Evolutionary conservation across 2,888 invertebrate species (phyloP).

Genomic region (Epicampocera succincta): DNA sequence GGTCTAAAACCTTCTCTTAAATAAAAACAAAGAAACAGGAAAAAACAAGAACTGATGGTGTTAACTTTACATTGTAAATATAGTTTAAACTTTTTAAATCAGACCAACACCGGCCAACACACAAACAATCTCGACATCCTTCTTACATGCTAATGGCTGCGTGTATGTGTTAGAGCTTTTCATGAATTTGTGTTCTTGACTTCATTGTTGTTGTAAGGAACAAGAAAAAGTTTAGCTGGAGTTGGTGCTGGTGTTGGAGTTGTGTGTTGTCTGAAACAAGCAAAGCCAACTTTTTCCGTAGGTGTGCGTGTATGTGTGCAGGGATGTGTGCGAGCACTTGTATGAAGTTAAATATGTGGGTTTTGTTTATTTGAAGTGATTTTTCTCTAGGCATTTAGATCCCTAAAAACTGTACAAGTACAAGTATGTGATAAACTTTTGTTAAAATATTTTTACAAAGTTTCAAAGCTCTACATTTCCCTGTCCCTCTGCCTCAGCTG

Average conservation of each 20-base stretch:
- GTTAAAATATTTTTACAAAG: constrained; percentile 68
- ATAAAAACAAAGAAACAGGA: not conserved
- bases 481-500: constrained; percentile 8
- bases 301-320: not conserved
- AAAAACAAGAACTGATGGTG: constrained; percentile 60
- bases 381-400: constrained; percentile 67
- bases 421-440: constrained; percentile 65
- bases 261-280: constrained; percentile 48
- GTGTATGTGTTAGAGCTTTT: constrained; percentile 28
- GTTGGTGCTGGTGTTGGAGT: constrained; percentile 20
- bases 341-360: not conserved
- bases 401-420: constrained; percentile 53
- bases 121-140: constrained; percentile 3
- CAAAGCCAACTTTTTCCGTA: constrained; percentile 27
- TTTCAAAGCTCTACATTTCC: constrained; percentile 40
- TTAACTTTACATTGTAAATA: constrained; percentile 72
- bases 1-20: not conserved
- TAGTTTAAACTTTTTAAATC: constrained; percentile 67
- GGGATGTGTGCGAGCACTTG: not conserved
- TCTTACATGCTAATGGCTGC: constrained; percentile 1
- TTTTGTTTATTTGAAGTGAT: constrained; percentile 54
- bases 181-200: constrained; percentile 58
- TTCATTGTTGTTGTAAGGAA: constrained; percentile 66
- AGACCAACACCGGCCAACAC: constrained; percentile 6
- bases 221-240: constrained; percentile 60